Percentiles rank a stretch among this genome's conserved stretches.
Conservation (phyloP, 1,140 invertebrate species). For the Pinna nobilis region DNA sequence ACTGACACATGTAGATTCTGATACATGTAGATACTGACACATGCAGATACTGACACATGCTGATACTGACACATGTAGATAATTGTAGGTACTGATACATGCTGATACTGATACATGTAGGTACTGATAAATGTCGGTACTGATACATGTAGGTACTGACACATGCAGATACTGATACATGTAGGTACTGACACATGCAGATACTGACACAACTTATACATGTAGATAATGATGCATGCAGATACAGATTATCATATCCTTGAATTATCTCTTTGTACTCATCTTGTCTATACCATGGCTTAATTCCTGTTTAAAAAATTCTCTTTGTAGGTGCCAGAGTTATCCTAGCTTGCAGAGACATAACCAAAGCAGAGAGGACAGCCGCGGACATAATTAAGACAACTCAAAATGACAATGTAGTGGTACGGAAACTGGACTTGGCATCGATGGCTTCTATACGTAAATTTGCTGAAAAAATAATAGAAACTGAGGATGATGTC, state of each 20-base stretch:
- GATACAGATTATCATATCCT: neutral
- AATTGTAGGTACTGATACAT: too few species aligned
- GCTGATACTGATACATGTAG: too few species aligned
- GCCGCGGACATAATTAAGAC: slow-evolving; percentile 84
- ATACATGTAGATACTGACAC: too few species aligned
- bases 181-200: too few species aligned
- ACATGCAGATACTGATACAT: too few species aligned
- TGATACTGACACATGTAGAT: too few species aligned
- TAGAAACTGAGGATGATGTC: slow-evolving; percentile 44
- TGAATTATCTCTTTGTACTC: neutral
- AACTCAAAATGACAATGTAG: slow-evolving; percentile 70
- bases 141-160: too few species aligned
- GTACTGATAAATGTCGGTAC: neutral
- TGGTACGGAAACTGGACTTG: slow-evolving; percentile 79
- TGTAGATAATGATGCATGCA: neutral
- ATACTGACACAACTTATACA: neutral
- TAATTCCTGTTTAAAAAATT: neutral
- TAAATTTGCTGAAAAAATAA: slow-evolving; percentile 73
- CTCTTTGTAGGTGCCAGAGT: slow-evolving; percentile 81
- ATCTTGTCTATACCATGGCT: neutral
- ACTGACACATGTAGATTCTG: too few species aligned
- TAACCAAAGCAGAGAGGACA: slow-evolving; percentile 83
- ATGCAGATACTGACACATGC: too few species aligned
- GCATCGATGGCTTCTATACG: slow-evolving; percentile 67
- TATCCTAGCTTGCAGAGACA: slow-evolving; percentile 88